Conservation (phyloP, 2,113 vertebrate species). For the Dicentrarchus labrax region DNA sequence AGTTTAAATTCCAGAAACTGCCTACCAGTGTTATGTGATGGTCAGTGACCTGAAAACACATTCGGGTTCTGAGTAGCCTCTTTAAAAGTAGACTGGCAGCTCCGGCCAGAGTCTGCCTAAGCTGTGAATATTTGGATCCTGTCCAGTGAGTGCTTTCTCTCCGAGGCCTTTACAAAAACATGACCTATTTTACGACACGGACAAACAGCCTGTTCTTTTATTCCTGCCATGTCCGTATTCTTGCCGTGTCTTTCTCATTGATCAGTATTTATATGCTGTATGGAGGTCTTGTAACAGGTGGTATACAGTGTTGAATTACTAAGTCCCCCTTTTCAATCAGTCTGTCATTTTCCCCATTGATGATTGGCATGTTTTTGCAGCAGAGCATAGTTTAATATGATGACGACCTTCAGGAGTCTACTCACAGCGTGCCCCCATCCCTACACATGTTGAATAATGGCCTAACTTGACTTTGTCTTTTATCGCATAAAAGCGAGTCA, state of each 20-base stretch:
- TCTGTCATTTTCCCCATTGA: background rate
- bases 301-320: background rate
- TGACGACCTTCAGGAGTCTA: background rate
- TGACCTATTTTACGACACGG: constrained; percentile 55
- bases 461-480: constrained; percentile 22
- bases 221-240: background rate
- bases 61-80: constrained; percentile 17
- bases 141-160: constrained; percentile 33
- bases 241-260: background rate
- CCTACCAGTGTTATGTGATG: background rate
- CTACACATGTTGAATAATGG: constrained; percentile 9
- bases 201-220: constrained; percentile 27
- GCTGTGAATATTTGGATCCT: constrained; percentile 28
- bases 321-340: background rate
- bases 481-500: constrained; percentile 46
- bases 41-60: constrained; percentile 31
- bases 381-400: background rate
- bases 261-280: background rate
- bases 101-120: constrained; percentile 4
- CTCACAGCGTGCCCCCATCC: background rate
- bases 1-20: background rate
- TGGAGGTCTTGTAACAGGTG: background rate
- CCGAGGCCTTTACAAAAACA: constrained; percentile 42
- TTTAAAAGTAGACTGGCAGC: constrained; percentile 26
- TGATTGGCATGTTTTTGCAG: background rate